These are phyloP conservation scores for Brachyalestes nurse DNA, from an alignment of 2,797 vertebrate genomes.

Conservation along the genomic window DNA sequence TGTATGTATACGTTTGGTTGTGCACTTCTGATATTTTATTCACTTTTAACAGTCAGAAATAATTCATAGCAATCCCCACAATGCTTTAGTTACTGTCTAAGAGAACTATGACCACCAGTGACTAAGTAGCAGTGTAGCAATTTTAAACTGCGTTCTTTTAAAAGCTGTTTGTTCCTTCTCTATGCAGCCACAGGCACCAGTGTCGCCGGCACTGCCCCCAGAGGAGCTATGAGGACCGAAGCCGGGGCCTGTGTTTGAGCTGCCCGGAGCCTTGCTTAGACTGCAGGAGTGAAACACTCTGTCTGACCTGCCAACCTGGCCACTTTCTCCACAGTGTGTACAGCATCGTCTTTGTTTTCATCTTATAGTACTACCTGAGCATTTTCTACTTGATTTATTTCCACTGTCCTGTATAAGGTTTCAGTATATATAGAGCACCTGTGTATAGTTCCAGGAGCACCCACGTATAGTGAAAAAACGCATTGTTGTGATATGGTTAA, in stretches of 20 bases:
- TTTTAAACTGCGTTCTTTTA: constrained; percentile 11
- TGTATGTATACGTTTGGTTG: too few species aligned
- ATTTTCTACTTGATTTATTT: too few species aligned
- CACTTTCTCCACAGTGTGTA: constrained; percentile 78
- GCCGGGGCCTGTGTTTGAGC: constrained; percentile 72
- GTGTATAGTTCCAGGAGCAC: too few species aligned
- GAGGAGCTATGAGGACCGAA: constrained; percentile 76
- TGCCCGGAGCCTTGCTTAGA: constrained; percentile 78
- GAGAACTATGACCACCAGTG: background rate
- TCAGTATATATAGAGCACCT: too few species aligned
- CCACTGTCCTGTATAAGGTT: too few species aligned
- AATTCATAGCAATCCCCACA: too few species aligned
- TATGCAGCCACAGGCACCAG: constrained; percentile 77
- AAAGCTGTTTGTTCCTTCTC: constrained; percentile 37
- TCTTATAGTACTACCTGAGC: too few species aligned
- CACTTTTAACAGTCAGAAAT: too few species aligned
- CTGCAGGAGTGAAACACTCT: constrained; percentile 74
- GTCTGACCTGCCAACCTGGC: constrained; percentile 77
- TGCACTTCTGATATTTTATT: too few species aligned
- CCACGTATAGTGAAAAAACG: too few species aligned
- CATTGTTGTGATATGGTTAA: too few species aligned
- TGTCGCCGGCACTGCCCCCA: constrained; percentile 82
- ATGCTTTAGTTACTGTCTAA: too few species aligned
- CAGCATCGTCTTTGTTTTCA: background rate
- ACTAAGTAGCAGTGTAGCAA: background rate